These are phyloP conservation scores for Brachionus calyciflorus DNA, from an alignment of 1,140 invertebrate genomes.

Conservation along the genomic window DNA sequence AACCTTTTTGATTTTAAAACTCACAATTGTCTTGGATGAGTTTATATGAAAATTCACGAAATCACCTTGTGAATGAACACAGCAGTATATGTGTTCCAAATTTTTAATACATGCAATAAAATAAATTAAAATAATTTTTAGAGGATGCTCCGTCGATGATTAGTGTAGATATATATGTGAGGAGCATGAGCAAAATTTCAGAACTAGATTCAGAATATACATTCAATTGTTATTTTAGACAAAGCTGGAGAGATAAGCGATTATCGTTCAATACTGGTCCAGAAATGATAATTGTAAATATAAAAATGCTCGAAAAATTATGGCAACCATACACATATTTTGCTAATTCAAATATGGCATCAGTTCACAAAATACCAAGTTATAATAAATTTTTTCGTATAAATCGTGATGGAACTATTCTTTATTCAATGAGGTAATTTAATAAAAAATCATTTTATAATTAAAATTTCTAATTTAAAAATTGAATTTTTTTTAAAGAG, in stretches of 20 bases:
- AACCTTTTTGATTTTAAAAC: too few species aligned
- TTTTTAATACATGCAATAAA: too few species aligned
- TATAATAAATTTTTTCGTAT: constrained; percentile 88
- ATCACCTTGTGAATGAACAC: too few species aligned
- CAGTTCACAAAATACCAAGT: constrained; percentile 85
- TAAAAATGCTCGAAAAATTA: constrained; percentile 66
- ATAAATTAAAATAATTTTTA: constrained; percentile 1
- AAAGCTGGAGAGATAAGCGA: constrained; percentile 66
- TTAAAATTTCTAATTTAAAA: neutral
- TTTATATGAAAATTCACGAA: too few species aligned
- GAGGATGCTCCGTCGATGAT: constrained; percentile 47
- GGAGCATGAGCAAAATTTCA: constrained; percentile 49
- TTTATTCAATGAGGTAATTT: constrained; percentile 95
- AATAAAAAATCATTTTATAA: neutral
- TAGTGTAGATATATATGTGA: constrained; percentile 49
- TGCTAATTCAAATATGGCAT: constrained; percentile 65
- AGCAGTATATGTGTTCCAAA: too few species aligned
- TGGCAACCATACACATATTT: constrained; percentile 95
- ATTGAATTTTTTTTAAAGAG: constrained; percentile 65
- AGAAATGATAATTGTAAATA: constrained; percentile 56
- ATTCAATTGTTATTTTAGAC: constrained; percentile 92
- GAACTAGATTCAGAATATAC: constrained; percentile 68
- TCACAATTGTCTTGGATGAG: too few species aligned
- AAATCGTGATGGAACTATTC: constrained; percentile 75
- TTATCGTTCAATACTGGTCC: constrained; percentile 53